phyloP scores from a whole-genome alignment of 2,113 vertebrate species.

The Peromyscus polionotus region DNA sequence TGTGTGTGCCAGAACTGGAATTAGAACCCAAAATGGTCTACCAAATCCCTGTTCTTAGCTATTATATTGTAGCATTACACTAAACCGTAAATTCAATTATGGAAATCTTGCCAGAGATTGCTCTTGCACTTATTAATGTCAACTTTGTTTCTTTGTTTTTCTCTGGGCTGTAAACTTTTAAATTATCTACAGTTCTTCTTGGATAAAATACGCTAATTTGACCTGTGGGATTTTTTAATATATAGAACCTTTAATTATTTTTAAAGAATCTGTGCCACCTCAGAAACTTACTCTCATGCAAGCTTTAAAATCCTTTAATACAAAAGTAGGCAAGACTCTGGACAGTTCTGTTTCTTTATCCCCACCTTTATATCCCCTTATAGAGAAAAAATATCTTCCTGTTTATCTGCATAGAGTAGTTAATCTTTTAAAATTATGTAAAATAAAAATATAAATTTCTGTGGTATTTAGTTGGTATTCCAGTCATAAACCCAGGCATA shows the following conservation, averaged over 20 bases:
- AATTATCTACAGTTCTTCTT: constrained; percentile 1
- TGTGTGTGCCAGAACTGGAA: background rate
- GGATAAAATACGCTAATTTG: background rate
- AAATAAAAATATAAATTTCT: constrained; percentile 26
- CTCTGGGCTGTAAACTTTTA: background rate
- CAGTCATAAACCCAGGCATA: background rate
- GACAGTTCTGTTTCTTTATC: background rate
- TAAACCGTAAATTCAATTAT: background rate
- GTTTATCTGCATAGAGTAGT: background rate
- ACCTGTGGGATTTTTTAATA: background rate
- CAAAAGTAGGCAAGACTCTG: background rate
- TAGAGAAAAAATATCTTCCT: background rate
- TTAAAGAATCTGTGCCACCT: background rate
- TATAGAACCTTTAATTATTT: background rate
- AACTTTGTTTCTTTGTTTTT: background rate
- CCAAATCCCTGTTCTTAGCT: background rate
- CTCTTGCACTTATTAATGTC: background rate
- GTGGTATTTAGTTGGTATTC: background rate
- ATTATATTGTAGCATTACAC: background rate
- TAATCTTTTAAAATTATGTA: background rate
- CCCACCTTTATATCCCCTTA: background rate
- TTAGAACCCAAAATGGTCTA: background rate
- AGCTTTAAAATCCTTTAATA: constrained; percentile 9
- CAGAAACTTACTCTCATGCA: background rate
- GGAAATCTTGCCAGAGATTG: background rate